These are phyloP conservation scores for Griposia aprilina DNA, from an alignment of 2,888 invertebrate species.

Conservation along the genomic window DNA sequence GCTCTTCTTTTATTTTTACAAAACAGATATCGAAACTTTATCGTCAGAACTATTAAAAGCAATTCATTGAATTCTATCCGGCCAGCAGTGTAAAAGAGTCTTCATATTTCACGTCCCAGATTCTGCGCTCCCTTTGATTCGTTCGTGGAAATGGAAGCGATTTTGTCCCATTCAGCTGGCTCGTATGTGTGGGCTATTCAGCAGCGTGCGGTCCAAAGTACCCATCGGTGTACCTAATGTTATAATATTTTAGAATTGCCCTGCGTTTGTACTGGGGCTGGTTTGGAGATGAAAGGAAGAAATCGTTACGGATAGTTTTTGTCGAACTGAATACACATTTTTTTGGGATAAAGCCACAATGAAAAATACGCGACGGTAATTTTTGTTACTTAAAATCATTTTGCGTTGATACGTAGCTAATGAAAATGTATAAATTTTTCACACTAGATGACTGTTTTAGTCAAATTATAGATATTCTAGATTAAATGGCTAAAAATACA, in stretches of 20 bases:
- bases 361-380: neutral
- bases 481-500: neutral
- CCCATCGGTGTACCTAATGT: conserved; percentile 22
- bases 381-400: neutral
- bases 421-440: neutral
- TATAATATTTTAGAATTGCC: conserved; percentile 47
- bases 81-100: conserved; percentile 60
- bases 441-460: neutral
- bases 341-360: neutral
- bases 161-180: conserved; percentile 64
- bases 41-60: conserved; percentile 36
- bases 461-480: neutral
- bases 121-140: conserved; percentile 61
- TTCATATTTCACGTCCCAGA: conserved; percentile 58
- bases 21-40: conserved; percentile 49
- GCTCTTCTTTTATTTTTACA: conserved; percentile 7
- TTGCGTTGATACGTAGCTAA: neutral
- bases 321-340: neutral
- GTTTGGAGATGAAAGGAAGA: neutral
- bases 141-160: conserved; percentile 68
- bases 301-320: neutral
- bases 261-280: neutral
- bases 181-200: conserved; percentile 55
- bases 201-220: conserved; percentile 24
- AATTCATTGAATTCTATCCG: conserved; percentile 33